A percentile compares a stretch with the other conserved stretches of the same genome.
Conservation (phyloP, 53 echinoderm and acorn worm species). For the Patiria pectinifera region DNA sequence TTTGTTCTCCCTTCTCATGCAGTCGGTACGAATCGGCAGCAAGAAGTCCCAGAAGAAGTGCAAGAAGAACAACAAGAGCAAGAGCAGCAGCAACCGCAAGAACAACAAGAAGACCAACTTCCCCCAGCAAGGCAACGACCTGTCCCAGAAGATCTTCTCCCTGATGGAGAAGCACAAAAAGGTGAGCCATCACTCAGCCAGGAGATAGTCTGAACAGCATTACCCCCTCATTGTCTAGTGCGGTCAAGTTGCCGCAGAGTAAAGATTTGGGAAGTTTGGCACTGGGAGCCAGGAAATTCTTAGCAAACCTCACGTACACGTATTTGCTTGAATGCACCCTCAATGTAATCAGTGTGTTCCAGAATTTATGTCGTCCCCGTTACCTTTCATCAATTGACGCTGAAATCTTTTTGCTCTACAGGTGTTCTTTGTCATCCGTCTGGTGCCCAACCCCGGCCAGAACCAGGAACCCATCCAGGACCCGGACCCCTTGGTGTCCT, state of each 20-base stretch:
- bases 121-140: constrained; percentile 97
- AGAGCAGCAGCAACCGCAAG: constrained; percentile 89
- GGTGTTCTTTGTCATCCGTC: constrained; percentile 99
- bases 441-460: constrained; percentile 62
- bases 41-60: constrained; percentile 98
- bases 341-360: neutral
- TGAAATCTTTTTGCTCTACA: constrained; percentile 13
- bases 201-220: neutral
- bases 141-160: constrained; percentile 95
- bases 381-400: neutral
- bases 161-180: constrained; percentile 99
- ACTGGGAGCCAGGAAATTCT: no score
- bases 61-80: constrained; percentile 98
- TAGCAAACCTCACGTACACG: no score
- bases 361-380: neutral
- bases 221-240: no score
- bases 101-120: constrained; percentile 99
- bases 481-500: constrained; percentile 83
- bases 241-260: no score
- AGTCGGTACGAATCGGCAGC: constrained; percentile 78
- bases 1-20: neutral
- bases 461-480: constrained; percentile 81
- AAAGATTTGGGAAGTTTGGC: no score
- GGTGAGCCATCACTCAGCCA: constrained; percentile 49
- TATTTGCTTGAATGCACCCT: no score